These are phyloP conservation scores for Drosophila varians DNA, from an alignment of 1,140 invertebrate species.

Conservation along the genomic window DNA sequence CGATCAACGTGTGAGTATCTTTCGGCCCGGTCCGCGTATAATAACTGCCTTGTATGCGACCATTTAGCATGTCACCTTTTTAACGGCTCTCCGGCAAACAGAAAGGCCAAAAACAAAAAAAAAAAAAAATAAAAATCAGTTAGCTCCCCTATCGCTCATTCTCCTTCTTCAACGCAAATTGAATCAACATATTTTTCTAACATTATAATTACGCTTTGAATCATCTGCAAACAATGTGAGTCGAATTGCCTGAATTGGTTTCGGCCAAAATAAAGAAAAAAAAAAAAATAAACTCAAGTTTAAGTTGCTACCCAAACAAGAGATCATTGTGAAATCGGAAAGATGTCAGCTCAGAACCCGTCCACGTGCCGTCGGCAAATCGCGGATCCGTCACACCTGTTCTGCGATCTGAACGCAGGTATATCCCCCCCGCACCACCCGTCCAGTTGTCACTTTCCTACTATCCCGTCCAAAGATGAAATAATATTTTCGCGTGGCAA, in stretches of 20 bases:
- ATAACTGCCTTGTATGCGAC: slow-evolving; percentile 63
- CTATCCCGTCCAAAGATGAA: slow-evolving; percentile 4
- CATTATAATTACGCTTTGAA: slow-evolving; percentile 81
- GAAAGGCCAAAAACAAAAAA: slow-evolving; percentile 43
- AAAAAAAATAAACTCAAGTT: slow-evolving; percentile 11
- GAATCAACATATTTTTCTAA: slow-evolving; percentile 73
- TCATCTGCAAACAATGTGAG: slow-evolving; percentile 71
- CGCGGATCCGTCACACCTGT: slow-evolving; percentile 22
- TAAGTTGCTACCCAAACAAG: slow-evolving; percentile 38
- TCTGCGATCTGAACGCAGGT: too few relatives aligned
- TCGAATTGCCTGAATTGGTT: slow-evolving; percentile 37
- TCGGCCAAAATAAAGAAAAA: not conserved
- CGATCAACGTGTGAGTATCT: slow-evolving; percentile 36
- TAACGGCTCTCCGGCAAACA: slow-evolving; percentile 74
- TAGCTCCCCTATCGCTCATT: not conserved
- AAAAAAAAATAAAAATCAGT: slow-evolving; percentile 5
- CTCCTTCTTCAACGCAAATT: slow-evolving; percentile 38
- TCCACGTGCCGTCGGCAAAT: slow-evolving; percentile 40
- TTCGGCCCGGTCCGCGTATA: slow-evolving; percentile 24
- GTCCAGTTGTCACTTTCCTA: slow-evolving; percentile 16
- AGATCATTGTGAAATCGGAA: slow-evolving; percentile 23
- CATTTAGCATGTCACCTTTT: slow-evolving; percentile 81
- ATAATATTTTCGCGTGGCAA: slow-evolving; percentile 39
- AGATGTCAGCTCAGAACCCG: not conserved
- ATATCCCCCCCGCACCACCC: too few relatives aligned